Conservation (phyloP, 2,797 vertebrate species). For the Sciurus carolinensis region DNA sequence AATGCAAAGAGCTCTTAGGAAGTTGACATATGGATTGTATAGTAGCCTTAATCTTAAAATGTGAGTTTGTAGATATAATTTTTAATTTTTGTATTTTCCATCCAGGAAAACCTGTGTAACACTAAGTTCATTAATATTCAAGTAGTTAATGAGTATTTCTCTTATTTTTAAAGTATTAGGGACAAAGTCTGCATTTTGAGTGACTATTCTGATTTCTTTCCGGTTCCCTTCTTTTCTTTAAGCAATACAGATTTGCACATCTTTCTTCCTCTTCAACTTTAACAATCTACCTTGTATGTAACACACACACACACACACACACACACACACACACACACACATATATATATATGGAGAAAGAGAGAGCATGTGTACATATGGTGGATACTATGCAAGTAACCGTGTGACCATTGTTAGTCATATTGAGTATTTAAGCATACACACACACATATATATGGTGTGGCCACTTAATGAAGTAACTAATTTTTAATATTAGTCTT, state of each 20-base stretch:
- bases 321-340: too few species aligned
- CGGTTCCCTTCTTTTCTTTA: background rate
- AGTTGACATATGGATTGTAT: background rate
- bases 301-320: background rate
- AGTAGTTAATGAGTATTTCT: slow-evolving; percentile 15
- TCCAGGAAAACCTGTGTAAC: background rate
- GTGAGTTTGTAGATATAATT: background rate
- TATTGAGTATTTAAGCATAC: background rate
- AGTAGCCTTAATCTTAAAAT: slow-evolving; percentile 2
- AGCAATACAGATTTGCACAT: background rate
- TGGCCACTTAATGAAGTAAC: background rate
- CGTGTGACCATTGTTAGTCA: background rate
- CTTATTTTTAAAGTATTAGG: slow-evolving; percentile 48
- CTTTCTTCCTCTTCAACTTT: background rate
- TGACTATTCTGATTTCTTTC: background rate
- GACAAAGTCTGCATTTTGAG: slow-evolving; percentile 37
- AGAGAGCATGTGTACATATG: background rate
- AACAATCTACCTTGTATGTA: background rate
- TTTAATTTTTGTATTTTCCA: slow-evolving; percentile 21
- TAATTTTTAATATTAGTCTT: slow-evolving; percentile 28
- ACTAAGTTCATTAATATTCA: background rate
- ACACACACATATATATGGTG: background rate
- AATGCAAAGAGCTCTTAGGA: background rate
- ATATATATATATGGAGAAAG: too few species aligned
- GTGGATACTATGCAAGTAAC: background rate